Evolutionary conservation across 2,888 invertebrate species (phyloP), one percentile per base, ranked within the genome.

Genomic region (Melangyna quadrimaculata): DNA sequence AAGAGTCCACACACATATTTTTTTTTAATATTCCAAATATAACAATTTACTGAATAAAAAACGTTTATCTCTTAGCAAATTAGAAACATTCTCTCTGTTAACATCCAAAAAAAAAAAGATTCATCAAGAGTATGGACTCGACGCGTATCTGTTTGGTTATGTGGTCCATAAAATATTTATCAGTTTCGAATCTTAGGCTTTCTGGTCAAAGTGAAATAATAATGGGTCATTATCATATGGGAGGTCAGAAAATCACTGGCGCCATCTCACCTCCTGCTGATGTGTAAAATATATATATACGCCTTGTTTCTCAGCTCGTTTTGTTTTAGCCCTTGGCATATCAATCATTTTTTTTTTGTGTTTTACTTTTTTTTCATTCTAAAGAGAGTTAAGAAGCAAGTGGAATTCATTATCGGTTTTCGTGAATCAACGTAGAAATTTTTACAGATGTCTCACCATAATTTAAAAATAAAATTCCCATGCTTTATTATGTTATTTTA

Each of bases 221-320:
- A 59, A 59, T 59, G 59, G 59, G 59, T 59, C 59, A 59, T 59
- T 59, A 59, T 59, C 59, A 43, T 67, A 74, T 74, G 73, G 69
- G 69, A 79, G 89, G 89, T 90, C 89, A 90, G 90, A 88, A 90
- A 90, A 89, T 89, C 90, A 90, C 88, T 91, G 91, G 91, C 91
- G 91, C 91, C 91, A 91, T 88, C 88, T 87, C 87, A 90, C 90
- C 90, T 89, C 91, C 91, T 88, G 91, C 90, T 90, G 91, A 88
- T 88, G 89, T 88, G 87, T 88, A 88, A 75, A 81, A 57, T 65
- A 70, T 70, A 81, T 69, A 55, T 70, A 48, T 77, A 65, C 45
- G 70, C 32, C 43, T 82, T 72, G 63, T 48, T 81, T 65, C 70
- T 77, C 71, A 71, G 71, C 29, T 65, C 48, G 43, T 77, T 81